Conservation (phyloP, 2,888 invertebrate genomes). For the Acleris holmiana region DNA sequence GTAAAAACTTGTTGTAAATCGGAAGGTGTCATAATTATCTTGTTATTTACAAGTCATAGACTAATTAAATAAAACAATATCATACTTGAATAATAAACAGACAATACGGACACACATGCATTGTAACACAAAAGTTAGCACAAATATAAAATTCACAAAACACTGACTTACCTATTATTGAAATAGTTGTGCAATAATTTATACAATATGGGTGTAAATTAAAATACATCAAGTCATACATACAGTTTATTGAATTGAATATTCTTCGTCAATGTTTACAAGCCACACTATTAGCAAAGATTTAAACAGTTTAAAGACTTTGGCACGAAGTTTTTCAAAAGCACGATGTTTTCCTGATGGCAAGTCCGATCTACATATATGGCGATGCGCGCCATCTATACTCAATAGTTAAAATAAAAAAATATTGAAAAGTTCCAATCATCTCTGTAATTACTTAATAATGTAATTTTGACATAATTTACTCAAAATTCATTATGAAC, state of each 20-base stretch:
- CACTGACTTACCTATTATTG: conserved; percentile 48
- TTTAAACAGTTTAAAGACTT: conserved; percentile 2
- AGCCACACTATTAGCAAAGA: conserved; percentile 21
- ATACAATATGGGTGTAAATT: conserved; percentile 28
- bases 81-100: too few species aligned
- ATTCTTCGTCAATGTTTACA: conserved; percentile 19
- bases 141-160: too few species aligned
- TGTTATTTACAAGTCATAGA: too few species aligned
- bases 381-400: too few species aligned
- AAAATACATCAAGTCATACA: conserved; percentile 29
- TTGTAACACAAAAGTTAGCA: too few species aligned
- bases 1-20: too few species aligned
- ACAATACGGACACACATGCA: too few species aligned
- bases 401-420: neutral
- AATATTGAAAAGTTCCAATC: neutral
- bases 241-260: conserved; percentile 34
- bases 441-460: neutral
- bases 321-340: conserved; percentile 9
- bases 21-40: too few species aligned
- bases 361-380: too few species aligned
- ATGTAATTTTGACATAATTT: neutral
- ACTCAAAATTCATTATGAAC: neutral
- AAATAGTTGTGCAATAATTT: conserved; percentile 13
- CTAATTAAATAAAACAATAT: too few species aligned
- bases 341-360: too few species aligned